Conservation (phyloP, 1,140 invertebrate genomes). For the Drosophila cardini region DNA sequence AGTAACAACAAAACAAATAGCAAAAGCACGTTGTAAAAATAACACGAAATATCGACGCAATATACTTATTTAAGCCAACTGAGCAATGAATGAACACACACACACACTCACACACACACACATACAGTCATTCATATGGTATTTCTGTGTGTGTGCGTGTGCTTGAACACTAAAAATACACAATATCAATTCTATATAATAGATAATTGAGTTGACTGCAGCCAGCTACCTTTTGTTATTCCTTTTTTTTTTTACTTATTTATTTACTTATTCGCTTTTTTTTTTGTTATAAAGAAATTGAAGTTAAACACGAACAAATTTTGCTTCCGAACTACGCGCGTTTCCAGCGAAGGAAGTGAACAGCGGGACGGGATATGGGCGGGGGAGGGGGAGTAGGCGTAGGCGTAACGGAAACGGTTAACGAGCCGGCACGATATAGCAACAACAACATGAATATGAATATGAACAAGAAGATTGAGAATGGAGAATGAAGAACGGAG, state of each 20-base stretch:
- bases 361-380: not conserved
- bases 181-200: slow-evolving; percentile 44
- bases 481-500: not conserved
- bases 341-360: not conserved
- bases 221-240: slow-evolving; percentile 34
- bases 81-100: slow-evolving; percentile 62
- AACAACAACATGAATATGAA: not conserved
- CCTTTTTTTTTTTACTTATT: not conserved
- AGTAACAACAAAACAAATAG: slow-evolving; percentile 39
- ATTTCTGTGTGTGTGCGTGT: not conserved
- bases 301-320: slow-evolving; percentile 35
- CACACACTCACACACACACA: not conserved
- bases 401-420: slow-evolving; percentile 46
- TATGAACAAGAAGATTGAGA: not conserved
- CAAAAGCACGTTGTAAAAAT: slow-evolving; percentile 75
- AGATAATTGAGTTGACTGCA: slow-evolving; percentile 38
- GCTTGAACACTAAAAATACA: slow-evolving; percentile 46
- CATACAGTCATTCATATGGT: too few relatives aligned
- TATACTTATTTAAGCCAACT: slow-evolving; percentile 69
- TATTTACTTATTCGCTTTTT: not conserved
- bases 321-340: slow-evolving; percentile 43
- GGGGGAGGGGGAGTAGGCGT: not conserved
- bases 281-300: slow-evolving; percentile 13
- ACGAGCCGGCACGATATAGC: slow-evolving; percentile 39
- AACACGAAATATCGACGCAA: slow-evolving; percentile 62